These are phyloP conservation scores for Amphipyra berbera DNA, from an alignment of 2,888 invertebrate species.

Conservation along the genomic window DNA sequence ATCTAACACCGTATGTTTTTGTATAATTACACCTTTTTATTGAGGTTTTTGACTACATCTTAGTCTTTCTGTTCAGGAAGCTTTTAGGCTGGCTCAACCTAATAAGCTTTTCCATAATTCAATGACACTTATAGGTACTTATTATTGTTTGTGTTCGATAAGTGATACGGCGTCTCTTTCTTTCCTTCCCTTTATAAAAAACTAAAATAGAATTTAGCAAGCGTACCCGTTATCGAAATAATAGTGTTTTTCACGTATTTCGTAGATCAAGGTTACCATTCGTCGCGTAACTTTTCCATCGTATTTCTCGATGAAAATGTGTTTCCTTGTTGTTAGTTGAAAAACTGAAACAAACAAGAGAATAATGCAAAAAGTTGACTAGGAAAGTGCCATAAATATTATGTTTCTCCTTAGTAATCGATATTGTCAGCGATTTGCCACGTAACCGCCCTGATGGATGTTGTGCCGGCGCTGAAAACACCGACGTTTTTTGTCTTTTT, in stretches of 20 bases:
- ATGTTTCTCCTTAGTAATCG: constrained; percentile 76
- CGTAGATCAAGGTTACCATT: constrained; percentile 28
- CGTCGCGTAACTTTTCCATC: constrained; percentile 39
- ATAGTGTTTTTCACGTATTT: constrained; percentile 21
- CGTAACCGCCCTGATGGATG: constrained; percentile 77
- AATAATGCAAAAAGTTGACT: constrained; percentile 73
- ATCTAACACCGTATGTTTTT: no score
- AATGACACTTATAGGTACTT: no score
- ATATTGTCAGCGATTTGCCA: constrained; percentile 81
- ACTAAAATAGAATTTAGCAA: neutral
- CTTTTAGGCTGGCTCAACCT: no score
- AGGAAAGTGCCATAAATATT: constrained; percentile 74
- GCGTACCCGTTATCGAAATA: constrained; percentile 14
- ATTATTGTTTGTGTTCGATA: neutral
- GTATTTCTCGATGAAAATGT: constrained; percentile 61
- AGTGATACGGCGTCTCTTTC: neutral
- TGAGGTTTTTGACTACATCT: no score
- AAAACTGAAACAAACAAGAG: constrained; percentile 76
- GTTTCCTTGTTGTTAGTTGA: constrained; percentile 66
- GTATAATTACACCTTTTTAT: no score
- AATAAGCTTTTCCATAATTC: no score
- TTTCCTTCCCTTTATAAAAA: neutral
- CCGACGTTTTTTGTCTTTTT: constrained; percentile 68
- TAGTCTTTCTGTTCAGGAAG: no score
- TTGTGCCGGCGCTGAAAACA: constrained; percentile 69